Base-by-base conservation (phyloP, 2,888 invertebrate species). In the Luperina testacea region DNA sequence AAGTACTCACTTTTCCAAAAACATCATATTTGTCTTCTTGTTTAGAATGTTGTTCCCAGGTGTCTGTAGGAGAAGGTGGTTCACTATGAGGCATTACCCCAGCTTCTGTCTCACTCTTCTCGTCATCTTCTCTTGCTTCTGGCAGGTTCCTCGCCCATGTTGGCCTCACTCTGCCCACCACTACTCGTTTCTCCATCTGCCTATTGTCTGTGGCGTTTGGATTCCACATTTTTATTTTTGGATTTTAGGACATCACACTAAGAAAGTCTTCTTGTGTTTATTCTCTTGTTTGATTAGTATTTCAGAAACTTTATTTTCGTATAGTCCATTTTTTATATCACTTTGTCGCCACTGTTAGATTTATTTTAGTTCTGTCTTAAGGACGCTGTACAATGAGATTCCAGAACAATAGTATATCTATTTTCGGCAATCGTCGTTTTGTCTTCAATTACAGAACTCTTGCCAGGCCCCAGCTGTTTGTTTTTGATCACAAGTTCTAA, bases 161-260 rank as follows among this genome's bases (percentile, higher is more conserved):
- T 81, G 97, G 97, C 68, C 97, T 90, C 77, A 97, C 97, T 83
- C 97, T 93, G 82, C 97, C 97, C 77, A 97, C 97, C 84, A 97
- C 97, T 87, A 97, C 97, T 80, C 97, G 95, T 93, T 97, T 97
- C 94, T 97, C 97, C 95, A 97, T 95, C 90, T 97, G 97, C 90
- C 97, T 96, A 91, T 96, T 94, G 75, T 95, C 97, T 91, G 94
- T 93, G 86, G 95, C 91, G 87, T 96, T 95, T 79, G 95, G 96
- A 90, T 97, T 97, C 97, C 97, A 97, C 96, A 97, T 96, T 83
- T 88, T 92, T 71, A 42, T 53, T 69, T 24, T 81, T 70, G 53
- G 32, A 4, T 61, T 77, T 84, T 79, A 81, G 72, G 45, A 38
- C 75, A 83, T 83, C 53, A 81, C 72, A 81, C 72, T 45, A 38